These are phyloP conservation scores for Xylota segnis DNA, from an alignment of 2,888 invertebrate genomes.

Conservation along the genomic window DNA sequence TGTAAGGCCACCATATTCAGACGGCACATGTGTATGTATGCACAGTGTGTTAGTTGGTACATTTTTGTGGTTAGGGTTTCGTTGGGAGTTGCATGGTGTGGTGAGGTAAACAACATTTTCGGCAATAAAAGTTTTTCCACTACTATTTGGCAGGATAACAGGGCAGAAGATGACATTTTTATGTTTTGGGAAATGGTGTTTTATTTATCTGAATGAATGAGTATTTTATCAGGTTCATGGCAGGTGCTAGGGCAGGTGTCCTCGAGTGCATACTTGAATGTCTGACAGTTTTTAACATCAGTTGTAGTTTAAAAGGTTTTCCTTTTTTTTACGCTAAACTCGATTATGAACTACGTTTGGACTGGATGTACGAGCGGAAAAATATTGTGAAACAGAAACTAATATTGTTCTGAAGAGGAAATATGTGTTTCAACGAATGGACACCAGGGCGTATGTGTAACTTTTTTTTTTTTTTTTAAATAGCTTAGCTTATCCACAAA, in stretches of 20 bases:
- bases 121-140: slow-evolving; percentile 59
- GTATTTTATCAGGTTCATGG: not conserved
- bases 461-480: too few species aligned
- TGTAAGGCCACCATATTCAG: slow-evolving; percentile 27
- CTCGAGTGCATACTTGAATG: not conserved
- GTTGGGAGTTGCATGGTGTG: slow-evolving; percentile 15
- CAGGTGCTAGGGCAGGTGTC: not conserved
- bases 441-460: too few species aligned
- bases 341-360: too few species aligned
- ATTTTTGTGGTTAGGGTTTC: slow-evolving; percentile 55
- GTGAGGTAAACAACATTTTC: slow-evolving; percentile 51
- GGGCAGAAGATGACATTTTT: slow-evolving; percentile 62
- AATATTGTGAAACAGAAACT: too few species aligned
- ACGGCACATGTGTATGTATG: slow-evolving; percentile 24
- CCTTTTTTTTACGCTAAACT: too few species aligned
- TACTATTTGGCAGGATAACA: slow-evolving; percentile 58
- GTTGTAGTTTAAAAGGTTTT: not conserved
- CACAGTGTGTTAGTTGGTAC: slow-evolving; percentile 47
- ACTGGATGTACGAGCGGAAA: too few species aligned
- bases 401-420: too few species aligned
- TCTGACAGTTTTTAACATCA: not conserved
- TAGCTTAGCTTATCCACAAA: too few species aligned
- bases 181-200: slow-evolving; percentile 45
- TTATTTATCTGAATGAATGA: not conserved
- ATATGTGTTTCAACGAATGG: too few species aligned